These are phyloP conservation scores for Pluvialis apricaria DNA, from an alignment of 2,113 vertebrate species.

Conservation along the genomic window DNA sequence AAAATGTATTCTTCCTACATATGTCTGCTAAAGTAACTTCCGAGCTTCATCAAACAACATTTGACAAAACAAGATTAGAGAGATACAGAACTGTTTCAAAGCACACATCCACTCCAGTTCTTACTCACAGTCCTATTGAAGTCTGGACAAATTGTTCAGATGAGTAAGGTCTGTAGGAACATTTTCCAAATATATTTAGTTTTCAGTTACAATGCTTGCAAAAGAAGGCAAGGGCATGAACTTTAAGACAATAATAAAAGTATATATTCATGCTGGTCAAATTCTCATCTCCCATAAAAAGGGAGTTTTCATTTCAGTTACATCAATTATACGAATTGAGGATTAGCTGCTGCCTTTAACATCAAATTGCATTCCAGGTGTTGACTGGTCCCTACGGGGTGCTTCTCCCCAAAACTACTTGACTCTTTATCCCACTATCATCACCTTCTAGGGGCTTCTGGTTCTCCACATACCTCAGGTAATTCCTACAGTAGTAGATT, in stretches of 20 bases:
- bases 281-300: background rate
- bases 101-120: background rate
- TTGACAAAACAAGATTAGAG: constrained; percentile 15
- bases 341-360: background rate
- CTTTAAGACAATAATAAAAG: background rate
- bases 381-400: background rate
- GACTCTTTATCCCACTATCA: background rate
- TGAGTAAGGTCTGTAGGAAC: background rate
- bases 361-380: background rate
- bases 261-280: background rate
- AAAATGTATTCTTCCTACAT: background rate
- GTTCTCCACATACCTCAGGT: background rate
- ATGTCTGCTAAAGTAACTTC: background rate
- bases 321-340: background rate
- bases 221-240: background rate
- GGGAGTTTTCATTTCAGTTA: background rate
- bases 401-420: background rate
- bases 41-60: constrained; percentile 7
- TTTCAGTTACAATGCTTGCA: background rate
- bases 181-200: background rate
- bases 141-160: background rate
- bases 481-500: background rate
- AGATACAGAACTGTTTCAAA: background rate
- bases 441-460: background rate
- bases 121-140: background rate